Evolutionary conservation across 2,888 invertebrate genomes (phyloP).

Genomic region (Ophion obscuratus): DNA sequence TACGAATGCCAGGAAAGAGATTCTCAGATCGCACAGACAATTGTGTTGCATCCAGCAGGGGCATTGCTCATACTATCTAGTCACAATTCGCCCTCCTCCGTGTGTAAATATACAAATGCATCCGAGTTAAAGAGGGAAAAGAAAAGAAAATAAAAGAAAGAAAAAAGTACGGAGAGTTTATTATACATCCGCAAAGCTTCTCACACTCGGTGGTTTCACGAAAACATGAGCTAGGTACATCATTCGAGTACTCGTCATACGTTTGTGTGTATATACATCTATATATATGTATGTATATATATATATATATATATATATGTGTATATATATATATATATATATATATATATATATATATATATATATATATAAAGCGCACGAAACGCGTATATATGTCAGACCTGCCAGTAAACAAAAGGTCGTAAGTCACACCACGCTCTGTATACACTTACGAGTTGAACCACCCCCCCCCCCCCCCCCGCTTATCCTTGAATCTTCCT

Average conservation of each 20-base stretch:
- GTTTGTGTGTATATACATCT: background rate
- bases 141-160: conserved; percentile 17
- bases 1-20: conserved; percentile 44
- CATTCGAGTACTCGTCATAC: conserved; percentile 17
- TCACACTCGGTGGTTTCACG: conserved; percentile 54
- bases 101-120: conserved; percentile 20
- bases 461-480: background rate
- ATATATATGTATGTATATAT: background rate
- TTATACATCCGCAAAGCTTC: conserved; percentile 65
- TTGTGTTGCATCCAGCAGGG: conserved; percentile 31
- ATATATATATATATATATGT: background rate
- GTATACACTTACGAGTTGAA: background rate
- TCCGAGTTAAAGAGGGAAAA: conserved; percentile 48
- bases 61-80: background rate
- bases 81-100: conserved; percentile 14
- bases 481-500: background rate
- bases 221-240: conserved; percentile 27
- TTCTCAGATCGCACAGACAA: conserved; percentile 45
- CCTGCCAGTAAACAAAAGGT: background rate
- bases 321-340: no score
- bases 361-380: no score
- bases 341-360: no score
- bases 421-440: background rate
- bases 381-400: background rate
- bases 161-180: conserved; percentile 42